Conservation (phyloP, 2,888 invertebrate genomes). For the Rosalia funebris region DNA sequence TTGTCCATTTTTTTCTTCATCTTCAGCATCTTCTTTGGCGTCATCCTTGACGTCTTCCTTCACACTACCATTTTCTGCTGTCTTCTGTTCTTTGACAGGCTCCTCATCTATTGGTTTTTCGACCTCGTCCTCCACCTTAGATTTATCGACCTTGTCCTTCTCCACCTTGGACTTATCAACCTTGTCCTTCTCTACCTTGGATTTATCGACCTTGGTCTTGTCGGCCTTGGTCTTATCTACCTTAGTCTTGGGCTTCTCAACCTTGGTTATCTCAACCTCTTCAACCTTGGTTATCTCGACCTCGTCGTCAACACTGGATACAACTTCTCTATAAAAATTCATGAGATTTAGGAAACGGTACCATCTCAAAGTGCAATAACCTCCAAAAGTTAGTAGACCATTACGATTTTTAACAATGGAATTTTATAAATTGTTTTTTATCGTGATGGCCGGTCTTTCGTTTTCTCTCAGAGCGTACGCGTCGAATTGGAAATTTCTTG, state of each 20-base stretch:
- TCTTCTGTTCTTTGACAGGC: conserved; percentile 44
- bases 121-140: conserved; percentile 60
- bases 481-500: background rate
- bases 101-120: conserved; percentile 34
- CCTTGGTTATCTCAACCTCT: conserved; percentile 42
- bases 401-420: conserved; percentile 24
- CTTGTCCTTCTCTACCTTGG: conserved; percentile 28
- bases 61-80: conserved; percentile 56
- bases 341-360: conserved; percentile 7
- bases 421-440: conserved; percentile 3
- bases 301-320: conserved; percentile 61
- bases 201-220: conserved; percentile 42
- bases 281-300: conserved; percentile 40
- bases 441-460: background rate
- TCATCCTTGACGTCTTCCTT: conserved; percentile 62
- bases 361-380: conserved; percentile 15
- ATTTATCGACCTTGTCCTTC: conserved; percentile 49
- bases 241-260: conserved; percentile 43
- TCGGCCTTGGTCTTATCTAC: conserved; percentile 62
- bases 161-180: conserved; percentile 46
- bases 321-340: conserved; percentile 41
- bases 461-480: background rate
- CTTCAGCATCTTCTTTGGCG: conserved; percentile 60
- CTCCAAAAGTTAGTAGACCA: conserved; percentile 18
- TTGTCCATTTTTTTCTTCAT: conserved; percentile 36